phyloP scores from a whole-genome alignment of 2,113 vertebrate species.

The Sphyrna mokarran region DNA sequence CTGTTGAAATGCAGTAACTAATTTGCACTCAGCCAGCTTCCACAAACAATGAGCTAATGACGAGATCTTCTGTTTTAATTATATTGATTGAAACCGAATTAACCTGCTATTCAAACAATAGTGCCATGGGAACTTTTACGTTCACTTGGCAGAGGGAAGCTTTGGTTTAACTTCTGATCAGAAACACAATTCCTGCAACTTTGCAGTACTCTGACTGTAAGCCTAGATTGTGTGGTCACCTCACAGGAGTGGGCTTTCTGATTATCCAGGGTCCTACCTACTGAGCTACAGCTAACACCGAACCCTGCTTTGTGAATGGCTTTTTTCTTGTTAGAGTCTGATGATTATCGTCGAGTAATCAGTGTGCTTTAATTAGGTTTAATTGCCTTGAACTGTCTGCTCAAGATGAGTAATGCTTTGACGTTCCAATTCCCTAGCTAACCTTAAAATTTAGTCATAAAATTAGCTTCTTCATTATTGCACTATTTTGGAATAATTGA shows the following conservation, averaged over 20 bases:
- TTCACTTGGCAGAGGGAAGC: background rate
- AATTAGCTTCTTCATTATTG: slow-evolving; percentile 25
- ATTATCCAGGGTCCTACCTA: background rate
- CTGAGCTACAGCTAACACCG: background rate
- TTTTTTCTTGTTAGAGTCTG: background rate
- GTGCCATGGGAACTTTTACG: background rate
- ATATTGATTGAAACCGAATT: background rate
- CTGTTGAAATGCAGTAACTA: too few species aligned
- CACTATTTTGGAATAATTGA: background rate
- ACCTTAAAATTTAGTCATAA: background rate
- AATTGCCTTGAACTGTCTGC: slow-evolving; percentile 16
- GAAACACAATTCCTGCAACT: background rate
- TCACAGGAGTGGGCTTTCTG: background rate
- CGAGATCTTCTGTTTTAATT: too few species aligned
- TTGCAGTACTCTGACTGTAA: background rate
- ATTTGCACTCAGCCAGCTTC: too few species aligned
- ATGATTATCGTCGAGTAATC: background rate
- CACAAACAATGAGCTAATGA: too few species aligned
- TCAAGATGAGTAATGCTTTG: slow-evolving; percentile 12
- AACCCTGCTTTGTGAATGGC: background rate
- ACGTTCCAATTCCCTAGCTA: background rate
- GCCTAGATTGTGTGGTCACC: background rate
- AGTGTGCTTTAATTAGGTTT: background rate
- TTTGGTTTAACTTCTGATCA: background rate
- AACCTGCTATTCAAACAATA: background rate